Conservation (phyloP, 2,797 vertebrate genomes). For the Malacoraja senta region DNA sequence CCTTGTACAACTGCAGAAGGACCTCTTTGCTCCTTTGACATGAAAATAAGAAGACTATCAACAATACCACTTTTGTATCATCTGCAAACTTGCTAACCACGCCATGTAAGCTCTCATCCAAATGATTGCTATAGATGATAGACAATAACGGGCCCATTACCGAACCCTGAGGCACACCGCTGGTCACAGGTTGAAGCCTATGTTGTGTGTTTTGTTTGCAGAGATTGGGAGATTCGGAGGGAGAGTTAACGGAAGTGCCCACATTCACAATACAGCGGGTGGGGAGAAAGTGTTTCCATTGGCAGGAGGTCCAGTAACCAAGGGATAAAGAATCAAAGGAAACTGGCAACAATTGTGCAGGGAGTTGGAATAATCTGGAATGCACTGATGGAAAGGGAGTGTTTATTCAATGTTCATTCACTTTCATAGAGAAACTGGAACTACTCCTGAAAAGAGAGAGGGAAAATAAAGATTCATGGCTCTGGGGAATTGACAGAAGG, state of each 20-base stretch:
- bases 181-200: too few species aligned
- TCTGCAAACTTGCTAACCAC: too few species aligned
- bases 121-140: too few species aligned
- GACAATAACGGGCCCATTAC: too few species aligned
- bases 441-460: background rate
- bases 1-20: too few species aligned
- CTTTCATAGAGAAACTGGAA: background rate
- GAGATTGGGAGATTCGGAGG: background rate
- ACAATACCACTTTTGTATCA: too few species aligned
- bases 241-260: background rate
- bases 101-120: too few species aligned
- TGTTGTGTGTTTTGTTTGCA: too few species aligned
- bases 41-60: too few species aligned
- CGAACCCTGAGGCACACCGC: too few species aligned
- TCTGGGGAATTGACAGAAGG: background rate
- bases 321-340: background rate
- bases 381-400: background rate
- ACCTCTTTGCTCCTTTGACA: too few species aligned
- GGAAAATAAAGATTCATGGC: background rate
- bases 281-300: background rate
- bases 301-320: background rate
- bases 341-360: background rate
- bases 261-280: background rate
- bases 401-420: background rate
- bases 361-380: background rate